A percentile compares a stretch with the other conserved stretches of the same genome.
These are phyloP conservation scores for Celastrina argiolus DNA, from an alignment of 2,888 invertebrate genomes.

Conservation along the genomic window DNA sequence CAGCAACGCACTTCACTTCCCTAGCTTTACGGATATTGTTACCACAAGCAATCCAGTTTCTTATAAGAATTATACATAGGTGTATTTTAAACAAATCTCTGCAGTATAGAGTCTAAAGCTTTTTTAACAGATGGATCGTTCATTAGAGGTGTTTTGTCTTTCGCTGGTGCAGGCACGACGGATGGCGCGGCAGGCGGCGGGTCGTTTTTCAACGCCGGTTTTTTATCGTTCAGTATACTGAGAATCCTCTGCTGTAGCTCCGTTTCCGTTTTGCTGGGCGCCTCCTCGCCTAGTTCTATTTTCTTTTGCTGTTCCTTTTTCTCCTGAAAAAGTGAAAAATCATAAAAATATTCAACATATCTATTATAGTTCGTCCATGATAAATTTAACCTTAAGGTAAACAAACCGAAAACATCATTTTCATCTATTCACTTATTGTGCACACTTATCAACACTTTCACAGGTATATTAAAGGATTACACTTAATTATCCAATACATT, in stretches of 20 bases:
- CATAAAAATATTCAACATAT: too few relatives aligned
- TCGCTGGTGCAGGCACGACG: conserved; percentile 40
- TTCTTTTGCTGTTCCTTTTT: conserved; percentile 85
- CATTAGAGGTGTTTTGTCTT: conserved; percentile 76
- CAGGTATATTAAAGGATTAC: too few relatives aligned
- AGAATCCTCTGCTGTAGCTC: conserved; percentile 88
- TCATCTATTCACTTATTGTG: too few relatives aligned
- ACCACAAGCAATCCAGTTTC: too few relatives aligned
- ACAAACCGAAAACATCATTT: too few relatives aligned
- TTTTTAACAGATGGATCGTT: conserved; percentile 88
- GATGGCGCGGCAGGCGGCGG: conserved; percentile 41
- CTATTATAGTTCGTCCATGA: too few relatives aligned
- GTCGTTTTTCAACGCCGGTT: conserved; percentile 37
- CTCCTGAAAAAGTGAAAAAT: conserved; percentile 65
- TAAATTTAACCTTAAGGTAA: too few relatives aligned
- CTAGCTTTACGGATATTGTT: too few relatives aligned
- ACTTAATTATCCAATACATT: too few relatives aligned
- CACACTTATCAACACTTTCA: too few relatives aligned
- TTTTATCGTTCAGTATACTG: conserved; percentile 86
- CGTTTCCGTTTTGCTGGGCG: conserved; percentile 77
- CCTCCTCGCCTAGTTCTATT: conserved; percentile 83
- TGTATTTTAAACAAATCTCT: conserved; percentile 57
- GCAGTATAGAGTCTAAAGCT: conserved; percentile 84
- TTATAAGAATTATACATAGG: too few relatives aligned
- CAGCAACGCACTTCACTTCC: too few relatives aligned